A percentile compares a stretch with the other conserved stretches of the same genome.
Conservation (phyloP, 2,888 invertebrate genomes). For the Alsophila aescularia region DNA sequence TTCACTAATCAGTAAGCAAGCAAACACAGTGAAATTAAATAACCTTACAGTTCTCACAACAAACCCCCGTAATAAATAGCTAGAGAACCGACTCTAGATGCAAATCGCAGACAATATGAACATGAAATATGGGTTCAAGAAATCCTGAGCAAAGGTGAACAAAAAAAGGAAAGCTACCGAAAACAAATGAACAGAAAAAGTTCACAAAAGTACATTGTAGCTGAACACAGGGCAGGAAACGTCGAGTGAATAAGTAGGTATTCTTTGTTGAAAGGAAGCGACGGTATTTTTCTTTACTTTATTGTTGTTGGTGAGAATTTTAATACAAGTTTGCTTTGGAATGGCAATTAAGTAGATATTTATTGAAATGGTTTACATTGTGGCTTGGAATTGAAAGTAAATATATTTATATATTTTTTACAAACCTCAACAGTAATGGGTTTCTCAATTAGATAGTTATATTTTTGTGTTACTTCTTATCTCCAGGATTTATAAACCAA, state of each 20-base stretch:
- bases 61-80: conserved; percentile 40
- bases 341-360: conserved; percentile 38
- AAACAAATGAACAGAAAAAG: conserved; percentile 80
- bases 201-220: conserved; percentile 70
- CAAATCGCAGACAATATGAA: conserved; percentile 79
- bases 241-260: conserved; percentile 74
- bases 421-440: too few species aligned
- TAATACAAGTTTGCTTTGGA: conserved; percentile 20
- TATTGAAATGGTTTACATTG: conserved; percentile 38
- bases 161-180: conserved; percentile 59
- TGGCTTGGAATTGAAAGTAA: neutral
- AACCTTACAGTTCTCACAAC: conserved; percentile 45
- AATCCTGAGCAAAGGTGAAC: conserved; percentile 71
- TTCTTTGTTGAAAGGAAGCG: conserved; percentile 55
- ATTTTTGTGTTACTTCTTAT: too few species aligned
- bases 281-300: conserved; percentile 52
- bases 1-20: conserved; percentile 6
- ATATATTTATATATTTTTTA: conserved; percentile 19
- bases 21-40: conserved; percentile 29
- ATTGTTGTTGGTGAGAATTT: conserved; percentile 35
- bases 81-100: conserved; percentile 50
- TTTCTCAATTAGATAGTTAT: too few species aligned
- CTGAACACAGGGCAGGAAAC: conserved; percentile 75
- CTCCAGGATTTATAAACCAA: too few species aligned
- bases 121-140: conserved; percentile 83